Conservation (phyloP, 2,888 invertebrate genomes). For the Abrostola tripartita region DNA sequence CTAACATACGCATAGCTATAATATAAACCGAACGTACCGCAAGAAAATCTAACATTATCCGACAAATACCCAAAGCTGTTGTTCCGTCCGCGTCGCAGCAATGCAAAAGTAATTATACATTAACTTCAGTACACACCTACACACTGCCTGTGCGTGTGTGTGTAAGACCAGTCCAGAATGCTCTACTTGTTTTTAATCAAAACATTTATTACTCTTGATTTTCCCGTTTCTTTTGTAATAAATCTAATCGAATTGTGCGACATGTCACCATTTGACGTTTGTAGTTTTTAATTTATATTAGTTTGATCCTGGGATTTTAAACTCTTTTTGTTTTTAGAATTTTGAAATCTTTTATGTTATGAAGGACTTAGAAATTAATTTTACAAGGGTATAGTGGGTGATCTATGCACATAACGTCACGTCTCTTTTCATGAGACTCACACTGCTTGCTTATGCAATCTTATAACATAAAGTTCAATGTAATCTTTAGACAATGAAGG, state of each 20-base stretch:
- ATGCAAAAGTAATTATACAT: constrained; percentile 55
- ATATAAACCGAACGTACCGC: constrained; percentile 16
- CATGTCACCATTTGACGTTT: constrained; percentile 13
- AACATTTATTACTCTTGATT: constrained; percentile 60
- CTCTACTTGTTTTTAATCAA: constrained; percentile 65
- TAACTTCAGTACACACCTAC: constrained; percentile 31
- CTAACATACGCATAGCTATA: background rate
- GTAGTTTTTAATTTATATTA: background rate
- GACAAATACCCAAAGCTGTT: constrained; percentile 47
- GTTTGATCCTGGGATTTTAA: background rate
- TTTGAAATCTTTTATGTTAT: too few species aligned
- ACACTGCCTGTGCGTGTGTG: constrained; percentile 10
- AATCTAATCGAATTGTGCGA: constrained; percentile 57
- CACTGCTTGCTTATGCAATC: too few species aligned
- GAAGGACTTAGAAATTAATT: too few species aligned
- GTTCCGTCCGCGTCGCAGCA: constrained; percentile 37
- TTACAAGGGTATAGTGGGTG: too few species aligned
- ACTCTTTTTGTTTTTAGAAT: too few species aligned
- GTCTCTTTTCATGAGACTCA: too few species aligned
- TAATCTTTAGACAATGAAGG: too few species aligned
- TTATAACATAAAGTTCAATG: too few species aligned
- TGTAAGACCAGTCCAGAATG: constrained; percentile 40
- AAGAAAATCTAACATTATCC: constrained; percentile 47
- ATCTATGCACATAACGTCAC: too few species aligned
- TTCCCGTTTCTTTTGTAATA: constrained; percentile 61